Evolutionary conservation across 2,797 vertebrate genomes (phyloP).

Genomic region (Fistularia tabacaria): DNA sequence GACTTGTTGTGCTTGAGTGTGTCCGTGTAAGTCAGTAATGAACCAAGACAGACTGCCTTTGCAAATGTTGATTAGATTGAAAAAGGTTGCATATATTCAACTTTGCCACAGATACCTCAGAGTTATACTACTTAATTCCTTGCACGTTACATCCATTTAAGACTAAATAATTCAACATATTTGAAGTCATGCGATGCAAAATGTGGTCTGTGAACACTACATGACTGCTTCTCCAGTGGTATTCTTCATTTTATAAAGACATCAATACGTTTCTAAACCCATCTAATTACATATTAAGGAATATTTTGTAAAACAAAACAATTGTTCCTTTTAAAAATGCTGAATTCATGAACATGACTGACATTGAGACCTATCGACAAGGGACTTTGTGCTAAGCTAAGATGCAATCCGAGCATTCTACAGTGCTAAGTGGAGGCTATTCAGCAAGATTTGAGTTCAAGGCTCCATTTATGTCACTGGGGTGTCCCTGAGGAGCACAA

Average conservation of each 20-base stretch:
- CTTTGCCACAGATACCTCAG: too few species aligned
- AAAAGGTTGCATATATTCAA: too few species aligned
- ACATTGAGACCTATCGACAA: neutral
- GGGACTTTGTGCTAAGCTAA: neutral
- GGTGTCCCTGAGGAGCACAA: conserved; percentile 35
- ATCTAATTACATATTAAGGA: too few species aligned
- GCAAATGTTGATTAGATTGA: conserved; percentile 4
- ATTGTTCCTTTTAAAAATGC: too few species aligned
- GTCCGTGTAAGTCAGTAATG: conserved; percentile 9
- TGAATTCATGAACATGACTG: neutral
- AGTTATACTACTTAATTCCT: too few species aligned
- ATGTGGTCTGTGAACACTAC: too few species aligned
- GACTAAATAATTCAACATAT: neutral
- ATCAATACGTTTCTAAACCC: neutral
- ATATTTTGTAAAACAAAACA: too few species aligned
- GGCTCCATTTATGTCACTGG: conserved; percentile 21
- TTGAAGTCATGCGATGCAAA: neutral
- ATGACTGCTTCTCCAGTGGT: neutral
- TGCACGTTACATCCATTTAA: neutral
- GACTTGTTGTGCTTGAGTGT: conserved; percentile 9
- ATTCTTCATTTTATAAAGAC: neutral
- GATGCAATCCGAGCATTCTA: neutral
- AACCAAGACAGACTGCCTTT: conserved; percentile 8
- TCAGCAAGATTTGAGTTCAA: conserved; percentile 20
- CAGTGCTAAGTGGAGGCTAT: conserved; percentile 13